Evolutionary conservation across 2,113 vertebrate genomes (phyloP), one percentile per base, ranked within the genome.

Genomic region (Cebus imitator): DNA sequence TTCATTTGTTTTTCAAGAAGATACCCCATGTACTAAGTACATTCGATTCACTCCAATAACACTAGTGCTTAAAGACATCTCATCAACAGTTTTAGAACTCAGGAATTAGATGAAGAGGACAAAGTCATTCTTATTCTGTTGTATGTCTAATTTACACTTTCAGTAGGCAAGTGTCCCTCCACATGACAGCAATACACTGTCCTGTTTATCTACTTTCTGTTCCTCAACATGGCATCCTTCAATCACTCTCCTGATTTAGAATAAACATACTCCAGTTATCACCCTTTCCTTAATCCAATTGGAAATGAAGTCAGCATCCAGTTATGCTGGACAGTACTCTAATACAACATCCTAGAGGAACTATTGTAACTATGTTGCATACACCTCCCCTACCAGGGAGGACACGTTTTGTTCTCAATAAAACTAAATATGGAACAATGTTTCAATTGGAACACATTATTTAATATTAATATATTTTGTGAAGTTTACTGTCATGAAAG

Each of bases 321-420:
- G 84, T 32, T 70, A 20, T 73, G 52, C 0, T 55, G 20, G 37
- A 52, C 52, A 83, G 75, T 10, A 32, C 58, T 83, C 50, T 82
- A 64, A 88, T 32, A 30, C 23, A 61, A 61, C 52, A 48, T 73
- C 50, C 87, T 37, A 57, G 35, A 75, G 35, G 43, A 93, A 58
- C 45, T 50, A 40, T 1, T 40, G 10, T 64, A 40, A 94, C 3
- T 80, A 52, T 37, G 79, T 43, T 89, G 61, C 50, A 87, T 3
- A 89, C 7, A 82, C 32, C 30, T 52, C 61, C 75, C 72, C 11
- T 75, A 50, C 8, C 75, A 50, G 57, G 57, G 50, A 92, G 68
- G 87, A 88, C n/a, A 91, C 73, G 87, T 87, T 87, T 68, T 94
- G 50, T 95, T 92, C 85, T 96, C 91, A 82, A 79, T 87, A 95